Evolutionary conservation across 2,888 invertebrate species (phyloP), one percentile per base, ranked within the genome.

Genomic region (Amblyjoppa proteus): DNA sequence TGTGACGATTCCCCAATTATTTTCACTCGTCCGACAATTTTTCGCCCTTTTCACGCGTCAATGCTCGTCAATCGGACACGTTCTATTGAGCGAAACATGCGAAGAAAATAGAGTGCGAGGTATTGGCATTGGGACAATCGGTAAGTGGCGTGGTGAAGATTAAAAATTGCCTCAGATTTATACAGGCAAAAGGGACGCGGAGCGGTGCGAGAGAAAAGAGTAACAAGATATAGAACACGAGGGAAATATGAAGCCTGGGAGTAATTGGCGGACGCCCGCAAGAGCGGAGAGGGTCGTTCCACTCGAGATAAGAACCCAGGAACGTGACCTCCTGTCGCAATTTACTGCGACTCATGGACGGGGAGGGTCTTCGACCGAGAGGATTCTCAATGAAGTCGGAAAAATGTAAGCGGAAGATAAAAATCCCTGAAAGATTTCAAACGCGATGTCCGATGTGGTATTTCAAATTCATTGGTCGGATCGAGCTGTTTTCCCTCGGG

Each of bases 221-320:
- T 6, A 76, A 49, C 20, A 25, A 25, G 58, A 25, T 20, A 28
- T 4, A 28, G 20, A 58, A 34, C 58, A 58, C n/a, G 31, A 81
- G 68, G 7, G 49, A 69, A 70, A 76, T 70, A 76, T 64, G 61
- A 70, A 76, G 41, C n/a, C 34, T 4, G 16, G 49, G 34, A 70
- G 45, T 77, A 70, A 70, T 49, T 49, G 64, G 71, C 28, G 41
- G 49, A 51, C 9, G 56, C 66, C 45, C 25, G 61, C 61, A 58
- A 25, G 28, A 28, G 53, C 53, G 9, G 49, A 58, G 41, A 25
- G 71, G 49, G 41, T 58, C 28, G 51, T 49, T 38, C 13, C 34
- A 31, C 38, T 25, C 58, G 51, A 61, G 69, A 71, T 73, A 74
- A 68, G 38, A 68, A 28, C 25, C 45, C 45, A 45, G 53, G 64